Conservation (phyloP, 2,888 invertebrate species). For the Glyphotaelius pellucidus region DNA sequence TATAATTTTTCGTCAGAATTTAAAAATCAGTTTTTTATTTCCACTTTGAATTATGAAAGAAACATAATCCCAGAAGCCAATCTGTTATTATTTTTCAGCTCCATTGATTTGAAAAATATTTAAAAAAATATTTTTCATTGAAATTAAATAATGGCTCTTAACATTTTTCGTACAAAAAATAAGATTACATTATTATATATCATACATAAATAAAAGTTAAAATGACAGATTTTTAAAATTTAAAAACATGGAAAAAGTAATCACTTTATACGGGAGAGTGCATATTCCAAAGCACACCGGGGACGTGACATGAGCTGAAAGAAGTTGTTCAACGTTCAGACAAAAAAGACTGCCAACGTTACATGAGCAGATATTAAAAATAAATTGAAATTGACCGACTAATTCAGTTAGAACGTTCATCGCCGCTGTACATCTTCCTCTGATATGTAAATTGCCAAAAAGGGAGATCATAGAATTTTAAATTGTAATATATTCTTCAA, state of each 20-base stretch:
- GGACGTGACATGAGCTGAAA: neutral
- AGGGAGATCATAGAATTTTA: neutral
- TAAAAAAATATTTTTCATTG: too few relatives aligned
- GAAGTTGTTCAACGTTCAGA: neutral
- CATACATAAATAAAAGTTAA: too few relatives aligned
- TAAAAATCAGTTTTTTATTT: neutral
- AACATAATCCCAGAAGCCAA: neutral
- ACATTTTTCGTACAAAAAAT: too few relatives aligned
- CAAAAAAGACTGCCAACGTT: neutral
- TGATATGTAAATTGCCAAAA: neutral
- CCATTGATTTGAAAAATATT: too few relatives aligned
- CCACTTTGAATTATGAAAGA: neutral
- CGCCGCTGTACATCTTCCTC: neutral
- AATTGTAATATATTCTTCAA: conserved; percentile 12
- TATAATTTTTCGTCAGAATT: too few relatives aligned
- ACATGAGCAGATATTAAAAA: neutral
- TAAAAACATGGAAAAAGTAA: too few relatives aligned
- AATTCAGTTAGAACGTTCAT: neutral
- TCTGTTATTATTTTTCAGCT: neutral
- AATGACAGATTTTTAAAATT: too few relatives aligned
- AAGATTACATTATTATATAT: too few relatives aligned
- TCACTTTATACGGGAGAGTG: too few relatives aligned
- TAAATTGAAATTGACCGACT: neutral
- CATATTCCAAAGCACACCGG: too few relatives aligned
- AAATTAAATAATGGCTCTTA: too few relatives aligned